A percentile compares a stretch with the other conserved stretches of the same genome.
Evolutionary conservation across 2,888 invertebrate genomes (phyloP).

Genomic region (Epinotia bilunana): DNA sequence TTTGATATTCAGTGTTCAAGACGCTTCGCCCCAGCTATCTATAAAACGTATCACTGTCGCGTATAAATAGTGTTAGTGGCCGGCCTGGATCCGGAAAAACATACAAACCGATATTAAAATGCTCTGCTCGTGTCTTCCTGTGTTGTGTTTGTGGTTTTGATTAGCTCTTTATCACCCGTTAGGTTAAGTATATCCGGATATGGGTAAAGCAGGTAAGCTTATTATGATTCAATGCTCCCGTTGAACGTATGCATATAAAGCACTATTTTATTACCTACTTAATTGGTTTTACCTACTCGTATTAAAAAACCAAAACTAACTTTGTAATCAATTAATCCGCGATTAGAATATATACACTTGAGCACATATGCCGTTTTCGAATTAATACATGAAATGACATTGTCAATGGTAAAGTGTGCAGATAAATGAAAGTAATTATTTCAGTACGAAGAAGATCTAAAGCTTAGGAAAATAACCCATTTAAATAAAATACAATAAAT

Average conservation of each 20-base stretch:
- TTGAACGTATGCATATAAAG: background rate
- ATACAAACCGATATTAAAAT: conserved; percentile 50
- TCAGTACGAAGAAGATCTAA: no score
- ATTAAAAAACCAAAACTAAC: background rate
- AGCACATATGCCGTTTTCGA: no score
- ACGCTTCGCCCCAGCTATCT: conserved; percentile 67
- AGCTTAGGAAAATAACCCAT: no score
- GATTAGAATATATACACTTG: no score
- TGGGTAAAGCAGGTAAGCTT: background rate
- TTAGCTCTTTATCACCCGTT: conserved; percentile 21
- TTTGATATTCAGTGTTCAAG: conserved; percentile 72
- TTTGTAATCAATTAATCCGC: no score
- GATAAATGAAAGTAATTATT: no score
- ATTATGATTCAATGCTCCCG: background rate
- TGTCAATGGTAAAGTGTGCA: no score
- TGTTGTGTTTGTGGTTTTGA: conserved; percentile 32
- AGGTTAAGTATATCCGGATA: conserved; percentile 8
- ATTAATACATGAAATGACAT: no score
- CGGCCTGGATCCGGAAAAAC: conserved; percentile 60
- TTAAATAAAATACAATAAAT: no score
- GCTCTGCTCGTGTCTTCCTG: conserved; percentile 10
- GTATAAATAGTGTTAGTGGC: conserved; percentile 68
- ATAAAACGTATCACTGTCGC: conserved; percentile 57
- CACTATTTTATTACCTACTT: background rate
- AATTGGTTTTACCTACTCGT: background rate